These are phyloP conservation scores for Drosophila ficusphila DNA, from an alignment of 1,140 invertebrate species.

Conservation along the genomic window DNA sequence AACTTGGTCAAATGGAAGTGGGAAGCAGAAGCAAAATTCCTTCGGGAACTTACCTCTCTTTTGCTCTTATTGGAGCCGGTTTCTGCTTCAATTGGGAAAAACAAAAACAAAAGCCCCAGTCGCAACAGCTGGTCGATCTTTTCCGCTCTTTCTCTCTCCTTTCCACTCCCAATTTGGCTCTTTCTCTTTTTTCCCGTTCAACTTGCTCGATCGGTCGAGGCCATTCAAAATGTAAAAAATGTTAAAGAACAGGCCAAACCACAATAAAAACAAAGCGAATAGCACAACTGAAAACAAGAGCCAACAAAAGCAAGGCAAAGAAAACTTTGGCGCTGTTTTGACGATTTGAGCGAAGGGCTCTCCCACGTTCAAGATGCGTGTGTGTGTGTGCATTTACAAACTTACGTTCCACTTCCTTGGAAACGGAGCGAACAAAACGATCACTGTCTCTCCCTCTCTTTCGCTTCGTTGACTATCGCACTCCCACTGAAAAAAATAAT, in stretches of 20 bases:
- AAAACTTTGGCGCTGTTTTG: constrained; percentile 54
- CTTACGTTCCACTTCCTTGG: constrained; percentile 67
- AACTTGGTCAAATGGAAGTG: constrained; percentile 38
- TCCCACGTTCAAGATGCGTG: constrained; percentile 64
- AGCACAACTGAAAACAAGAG: constrained; percentile 22
- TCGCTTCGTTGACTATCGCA: neutral
- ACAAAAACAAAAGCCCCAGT: constrained; percentile 47
- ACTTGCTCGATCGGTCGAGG: constrained; percentile 69
- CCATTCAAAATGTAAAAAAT: constrained; percentile 42
- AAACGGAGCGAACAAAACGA: constrained; percentile 20
- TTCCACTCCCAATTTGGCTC: neutral
- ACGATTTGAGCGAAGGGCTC: constrained; percentile 56
- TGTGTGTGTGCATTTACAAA: neutral
- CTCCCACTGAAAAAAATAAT: neutral
- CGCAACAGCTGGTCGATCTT: constrained; percentile 55
- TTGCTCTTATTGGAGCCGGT: constrained; percentile 25
- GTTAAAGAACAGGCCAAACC: constrained; percentile 12
- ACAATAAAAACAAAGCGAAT: constrained; percentile 37
- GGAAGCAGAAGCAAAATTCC: constrained; percentile 23
- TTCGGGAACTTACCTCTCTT: neutral
- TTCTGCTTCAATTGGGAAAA: constrained; percentile 34
- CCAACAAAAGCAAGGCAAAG: constrained; percentile 26
- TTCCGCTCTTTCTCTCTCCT: neutral
- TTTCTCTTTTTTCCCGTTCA: constrained; percentile 13
- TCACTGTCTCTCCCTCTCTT: constrained; percentile 21